Evolutionary conservation across 2,888 invertebrate genomes (phyloP).

Genomic region (Drosophila siamana): DNA sequence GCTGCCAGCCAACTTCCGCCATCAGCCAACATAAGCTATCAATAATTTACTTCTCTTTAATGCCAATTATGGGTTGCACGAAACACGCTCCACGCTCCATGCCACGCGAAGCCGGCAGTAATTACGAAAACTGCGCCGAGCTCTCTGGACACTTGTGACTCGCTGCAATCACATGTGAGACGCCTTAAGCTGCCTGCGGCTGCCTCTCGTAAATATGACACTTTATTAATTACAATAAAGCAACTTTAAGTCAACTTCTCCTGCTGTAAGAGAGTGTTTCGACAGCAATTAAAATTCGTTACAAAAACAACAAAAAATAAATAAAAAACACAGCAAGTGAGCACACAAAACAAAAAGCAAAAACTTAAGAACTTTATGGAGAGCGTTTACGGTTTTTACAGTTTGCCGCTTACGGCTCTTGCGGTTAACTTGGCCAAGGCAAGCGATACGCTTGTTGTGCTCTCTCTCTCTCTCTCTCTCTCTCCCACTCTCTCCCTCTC

Average conservation of each 20-base stretch:
- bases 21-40: slow-evolving; percentile 61
- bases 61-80: slow-evolving; percentile 60
- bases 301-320: slow-evolving; percentile 7
- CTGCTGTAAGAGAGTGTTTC: neutral
- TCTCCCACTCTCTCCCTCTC: too few species aligned
- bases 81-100: too few species aligned
- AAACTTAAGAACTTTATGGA: slow-evolving; percentile 28
- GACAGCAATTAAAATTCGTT: slow-evolving; percentile 45
- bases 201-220: slow-evolving; percentile 63
- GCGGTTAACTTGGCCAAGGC: slow-evolving; percentile 8
- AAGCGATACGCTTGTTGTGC: slow-evolving; percentile 53
- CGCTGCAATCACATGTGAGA: slow-evolving; percentile 57
- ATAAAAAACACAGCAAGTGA: too few species aligned
- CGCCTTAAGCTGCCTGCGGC: slow-evolving; percentile 42
- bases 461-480: too few species aligned
- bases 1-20: slow-evolving; percentile 6
- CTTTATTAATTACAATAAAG: slow-evolving; percentile 68
- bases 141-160: slow-evolving; percentile 5
- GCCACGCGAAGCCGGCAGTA: neutral
- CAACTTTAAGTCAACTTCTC: slow-evolving; percentile 35
- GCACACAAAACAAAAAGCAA: slow-evolving; percentile 21
- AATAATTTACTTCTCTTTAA: slow-evolving; percentile 77
- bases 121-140: slow-evolving; percentile 4
- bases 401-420: slow-evolving; percentile 6
- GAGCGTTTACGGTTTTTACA: slow-evolving; percentile 7